Evolutionary conservation across 2,888 invertebrate genomes (phyloP), one percentile per base, ranked within the genome.

Genomic region (Epiblema foenella): DNA sequence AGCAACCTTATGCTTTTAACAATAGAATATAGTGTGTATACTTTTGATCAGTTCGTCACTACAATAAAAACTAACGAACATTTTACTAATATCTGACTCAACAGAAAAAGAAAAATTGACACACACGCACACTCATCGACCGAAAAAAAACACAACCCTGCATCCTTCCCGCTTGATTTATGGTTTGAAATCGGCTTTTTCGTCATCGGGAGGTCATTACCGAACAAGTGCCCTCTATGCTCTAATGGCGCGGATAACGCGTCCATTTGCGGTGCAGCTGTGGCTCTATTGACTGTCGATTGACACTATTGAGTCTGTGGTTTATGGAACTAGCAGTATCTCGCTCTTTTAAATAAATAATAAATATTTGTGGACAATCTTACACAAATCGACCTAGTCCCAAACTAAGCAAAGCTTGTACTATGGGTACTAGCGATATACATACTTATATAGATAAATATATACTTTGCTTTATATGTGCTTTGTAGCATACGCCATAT

Each of bases 141-240:
- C 64, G 20, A 63, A 62, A 63, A 39, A 33, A 51, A 51, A n/a
- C 37, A 20, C 64, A 64, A 11, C 64, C 64, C 64, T 39, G 64
- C 39, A 20, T 18, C 42, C 42, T 20, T n/a, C 24, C 52, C 12
- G 33, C 15, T 33, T 63, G 54, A 64, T 64, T 64, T 64, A 64
- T 64, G 54, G 52, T 54, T n/a, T 15, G 39, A 37, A 63, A 64
- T 52, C 62, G 33, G 62, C 64, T 54, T 64, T 64, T 64, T 64
- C 64, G 64, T 64, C 62, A 63, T 63, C 64, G 54, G n/a, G 33
- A 51, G 63, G 64, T 64, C 64, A 64, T 64, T 64, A 64, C 54
- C n/a, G 52, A 64, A 64, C 64, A 64, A 64, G 64, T 64, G 64
- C 52, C 24, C 39, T 64, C 64, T 64, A 54, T 64, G 20, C 52